Base-by-base conservation (phyloP, 2,113 vertebrate species). In the Monarcha castaneiventris region DNA sequence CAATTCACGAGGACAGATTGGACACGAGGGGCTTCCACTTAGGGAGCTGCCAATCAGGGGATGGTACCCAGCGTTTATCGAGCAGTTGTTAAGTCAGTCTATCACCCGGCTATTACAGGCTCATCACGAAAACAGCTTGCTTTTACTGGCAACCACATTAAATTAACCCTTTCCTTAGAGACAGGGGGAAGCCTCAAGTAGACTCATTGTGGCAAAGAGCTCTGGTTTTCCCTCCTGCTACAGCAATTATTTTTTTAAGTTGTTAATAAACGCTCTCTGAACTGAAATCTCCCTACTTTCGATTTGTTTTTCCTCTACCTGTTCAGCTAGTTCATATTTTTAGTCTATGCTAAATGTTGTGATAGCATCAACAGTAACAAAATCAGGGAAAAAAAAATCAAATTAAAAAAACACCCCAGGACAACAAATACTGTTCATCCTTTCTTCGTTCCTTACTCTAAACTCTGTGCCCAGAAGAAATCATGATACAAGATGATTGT, bases 131-230 rank as follows among this genome's bases (percentile, higher is more conserved):
- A 97, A 94, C 87, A 84, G 26, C 46, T 79, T 54, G 67, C 5
- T 63, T 67, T 92, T 83, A 75, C 80, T 48, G 58, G 58, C 49
- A 91, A 68, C 68, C 59, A 58, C 69, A 72, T 84, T 73, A 80
- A 95, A 93, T 93, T 84, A 95, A 95, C 79, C 81, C 89, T 83
- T 89, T 95, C 80, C 63, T 56, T 18, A 85, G 81, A 93, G 80
- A 77, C 44, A 62, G 20, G 29, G 48, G 9, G 62, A 84, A 55
- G 35, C 54, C 39, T 56, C 2, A 2, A 33, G 16, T 7, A 81
- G 62, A 67, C 77, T 35, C 23, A 22, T n/a, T 8, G 26, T 44
- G 17, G 37, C 11, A 62, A 7, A 23, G n/a, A 29, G 30, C 1
- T 12, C 14, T 39, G 13, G 0, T 3, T 83, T 85, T 67, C n/a